Base-by-base conservation (phyloP, 2,888 invertebrate genomes). In the Bibio marci region DNA sequence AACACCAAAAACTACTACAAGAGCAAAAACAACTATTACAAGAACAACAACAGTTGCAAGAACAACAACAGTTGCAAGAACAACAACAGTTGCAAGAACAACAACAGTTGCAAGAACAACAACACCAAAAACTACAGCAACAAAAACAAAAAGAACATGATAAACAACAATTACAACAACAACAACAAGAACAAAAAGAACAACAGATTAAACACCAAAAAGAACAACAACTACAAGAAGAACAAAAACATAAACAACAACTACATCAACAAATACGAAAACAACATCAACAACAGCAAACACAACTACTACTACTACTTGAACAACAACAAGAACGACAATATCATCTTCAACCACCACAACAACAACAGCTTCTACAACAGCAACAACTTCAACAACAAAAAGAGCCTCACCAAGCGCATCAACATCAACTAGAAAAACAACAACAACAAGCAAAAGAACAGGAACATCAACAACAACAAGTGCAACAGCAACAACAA, bases 131-230 rank as follows among this genome's bases (percentile, higher is more conserved):
- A 4, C 22, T 22, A 22, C 22, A 22, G 22, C 22, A 22, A 22
- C 71, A 47, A 69, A 70, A 28, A 69, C 71, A 8, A 55, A 67
- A n/a, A n/a, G n/a, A 19, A 53, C 66, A 10, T 76, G 76, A 47
- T 56, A 60, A 28, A 45, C 22, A 22, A 6, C 22, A 22, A 22
- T 8, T 6, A 22, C 22, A 22, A 3, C 62, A 67, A 41, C 64
- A 70, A 12, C 30, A 17, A 10, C 28, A 30, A 7, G 30, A 53
- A 4, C 54, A 50, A 31, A 47, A 49, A 14, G 50, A 50, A 41
- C 49, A 43, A 18, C 45, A 42, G 6, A 45, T 46, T 15, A 42
- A 42, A 37, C 43, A 46, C 28, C 42, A 49, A 10, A 49, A 49
- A 41, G 49, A 47, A 32, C 52, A 48, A 35, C 48, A 48, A 43